Evolutionary conservation across 2,113 vertebrate species (phyloP).

Genomic region (Ursus arctos): DNA sequence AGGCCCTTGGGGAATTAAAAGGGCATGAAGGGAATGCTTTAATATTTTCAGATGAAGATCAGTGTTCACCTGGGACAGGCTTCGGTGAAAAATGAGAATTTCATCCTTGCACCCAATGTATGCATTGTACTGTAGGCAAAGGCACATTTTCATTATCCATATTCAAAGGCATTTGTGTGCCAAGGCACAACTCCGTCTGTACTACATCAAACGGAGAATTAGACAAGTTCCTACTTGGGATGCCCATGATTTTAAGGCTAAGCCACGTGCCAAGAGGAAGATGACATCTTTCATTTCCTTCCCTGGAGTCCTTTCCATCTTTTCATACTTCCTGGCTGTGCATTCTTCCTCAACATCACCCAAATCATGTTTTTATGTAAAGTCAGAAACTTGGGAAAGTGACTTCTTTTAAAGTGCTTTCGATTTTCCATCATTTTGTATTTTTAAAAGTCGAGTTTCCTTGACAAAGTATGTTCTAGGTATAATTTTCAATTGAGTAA

Average conservation of each 20-base stretch:
- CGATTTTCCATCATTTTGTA: conserved; percentile 45
- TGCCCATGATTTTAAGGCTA: not conserved
- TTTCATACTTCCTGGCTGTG: not conserved
- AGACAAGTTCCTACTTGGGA: not conserved
- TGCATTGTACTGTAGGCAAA: not conserved
- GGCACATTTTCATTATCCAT: conserved; percentile 36
- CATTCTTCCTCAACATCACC: not conserved
- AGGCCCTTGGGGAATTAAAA: conserved; percentile 22
- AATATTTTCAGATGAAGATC: conserved; percentile 46
- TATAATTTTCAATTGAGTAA: not conserved
- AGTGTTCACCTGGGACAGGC: not conserved
- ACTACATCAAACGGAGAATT: conserved; percentile 4
- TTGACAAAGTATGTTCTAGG: conserved; percentile 29
- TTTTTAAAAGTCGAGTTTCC: conserved; percentile 32
- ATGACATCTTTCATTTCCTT: not conserved
- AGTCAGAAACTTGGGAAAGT: conserved; percentile 45
- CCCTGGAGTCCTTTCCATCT: not conserved
- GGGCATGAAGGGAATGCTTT: not conserved
- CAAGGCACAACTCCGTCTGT: not conserved
- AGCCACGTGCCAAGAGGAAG: not conserved
- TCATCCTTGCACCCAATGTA: not conserved
- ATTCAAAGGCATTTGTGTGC: not conserved
- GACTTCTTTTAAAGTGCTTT: not conserved
- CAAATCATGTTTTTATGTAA: not conserved
- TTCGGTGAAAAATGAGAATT: conserved; percentile 48